phyloP scores from a whole-genome alignment of 2,888 invertebrate species.

The Pachliopta kotzebuea region DNA sequence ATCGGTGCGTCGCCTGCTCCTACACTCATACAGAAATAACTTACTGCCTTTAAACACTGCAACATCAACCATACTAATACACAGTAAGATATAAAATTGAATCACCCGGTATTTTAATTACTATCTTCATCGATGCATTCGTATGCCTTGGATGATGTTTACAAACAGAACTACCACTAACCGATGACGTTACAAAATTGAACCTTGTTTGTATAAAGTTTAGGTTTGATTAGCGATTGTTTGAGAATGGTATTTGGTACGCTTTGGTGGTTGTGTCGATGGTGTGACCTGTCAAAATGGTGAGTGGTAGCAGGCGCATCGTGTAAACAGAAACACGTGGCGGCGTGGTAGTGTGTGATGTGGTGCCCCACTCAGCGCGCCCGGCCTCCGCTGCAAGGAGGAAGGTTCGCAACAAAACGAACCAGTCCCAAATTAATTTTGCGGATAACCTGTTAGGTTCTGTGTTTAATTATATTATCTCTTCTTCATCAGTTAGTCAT shows the following conservation, averaged over 20 bases:
- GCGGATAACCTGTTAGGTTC: slow-evolving; percentile 11
- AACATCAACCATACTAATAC: slow-evolving; percentile 2
- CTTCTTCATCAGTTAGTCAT: no score
- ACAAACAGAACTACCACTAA: not conserved
- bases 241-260: slow-evolving; percentile 10
- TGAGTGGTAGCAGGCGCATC: slow-evolving; percentile 71
- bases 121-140: slow-evolving; percentile 19
- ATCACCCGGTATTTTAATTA: slow-evolving; percentile 22
- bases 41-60: no score
- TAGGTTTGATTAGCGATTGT: slow-evolving; percentile 30
- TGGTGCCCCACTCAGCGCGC: slow-evolving; percentile 28
- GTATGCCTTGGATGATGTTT: not conserved
- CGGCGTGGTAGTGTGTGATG: slow-evolving; percentile 31
- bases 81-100: slow-evolving; percentile 29
- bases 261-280: slow-evolving; percentile 31
- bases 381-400: slow-evolving; percentile 32
- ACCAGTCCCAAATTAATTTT: slow-evolving; percentile 6
- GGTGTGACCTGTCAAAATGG: slow-evolving; percentile 67
- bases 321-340: slow-evolving; percentile 66
- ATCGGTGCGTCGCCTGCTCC: slow-evolving; percentile 43
- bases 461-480: not conserved
- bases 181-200: slow-evolving; percentile 19
- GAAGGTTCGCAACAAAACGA: slow-evolving; percentile 7
- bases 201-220: slow-evolving; percentile 7
- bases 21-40: no score